phyloP scores from a whole-genome alignment of 2,888 invertebrate genomes.

The Cataglyphis altisquamis region DNA sequence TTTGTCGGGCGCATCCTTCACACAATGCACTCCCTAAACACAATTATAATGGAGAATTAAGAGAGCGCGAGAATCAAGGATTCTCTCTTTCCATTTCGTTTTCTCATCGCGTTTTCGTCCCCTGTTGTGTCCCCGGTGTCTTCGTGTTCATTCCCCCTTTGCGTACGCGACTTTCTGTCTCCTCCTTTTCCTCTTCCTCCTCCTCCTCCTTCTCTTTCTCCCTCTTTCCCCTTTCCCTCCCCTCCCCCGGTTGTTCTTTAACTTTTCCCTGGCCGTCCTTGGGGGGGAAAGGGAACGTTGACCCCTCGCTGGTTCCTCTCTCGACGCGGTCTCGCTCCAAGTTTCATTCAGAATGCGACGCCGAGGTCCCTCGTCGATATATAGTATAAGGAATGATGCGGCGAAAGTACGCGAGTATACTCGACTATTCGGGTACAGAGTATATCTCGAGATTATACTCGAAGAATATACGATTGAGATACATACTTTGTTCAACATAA shows the following conservation, averaged over 20 bases:
- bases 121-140: conserved; percentile 1
- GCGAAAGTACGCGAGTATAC: conserved; percentile 54
- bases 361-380: conserved; percentile 64
- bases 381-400: conserved; percentile 67
- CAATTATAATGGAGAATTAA: conserved; percentile 19
- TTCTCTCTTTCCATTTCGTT: conserved; percentile 13
- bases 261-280: conserved; percentile 74
- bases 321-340: conserved; percentile 59
- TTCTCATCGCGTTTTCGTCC: conserved; percentile 17
- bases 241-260: conserved; percentile 65
- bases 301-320: conserved; percentile 70
- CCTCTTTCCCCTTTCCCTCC: conserved; percentile 38
- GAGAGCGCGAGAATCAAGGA: conserved; percentile 10
- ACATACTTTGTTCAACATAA: neutral
- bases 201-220: conserved; percentile 3
- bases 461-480: neutral
- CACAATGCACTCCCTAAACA: neutral
- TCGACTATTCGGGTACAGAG: neutral
- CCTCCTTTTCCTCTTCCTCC: neutral
- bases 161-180: conserved; percentile 10
- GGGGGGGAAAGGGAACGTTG: conserved; percentile 73
- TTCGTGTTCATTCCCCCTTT: conserved; percentile 1
- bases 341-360: conserved; percentile 76
- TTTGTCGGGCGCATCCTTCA: neutral
- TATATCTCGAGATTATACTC: neutral